phyloP scores from a whole-genome alignment of 1,140 invertebrate species.

The Cyclargus thomasi region DNA sequence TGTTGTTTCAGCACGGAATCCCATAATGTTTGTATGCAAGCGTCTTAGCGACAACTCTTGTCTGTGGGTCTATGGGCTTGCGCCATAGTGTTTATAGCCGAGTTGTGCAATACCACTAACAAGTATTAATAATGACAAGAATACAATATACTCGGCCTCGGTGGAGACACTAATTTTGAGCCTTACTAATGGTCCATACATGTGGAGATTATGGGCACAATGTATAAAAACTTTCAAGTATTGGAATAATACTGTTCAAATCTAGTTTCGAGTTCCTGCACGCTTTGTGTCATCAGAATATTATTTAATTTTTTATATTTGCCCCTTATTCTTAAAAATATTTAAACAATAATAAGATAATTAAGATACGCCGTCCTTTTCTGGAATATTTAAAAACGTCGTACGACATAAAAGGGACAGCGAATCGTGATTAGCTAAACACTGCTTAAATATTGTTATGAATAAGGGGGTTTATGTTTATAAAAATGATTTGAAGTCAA shows the following conservation, averaged over 20 bases:
- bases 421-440: no score
- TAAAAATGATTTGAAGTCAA: no score
- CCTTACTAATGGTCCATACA: conserved; percentile 5
- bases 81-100: conserved; percentile 31
- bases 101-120: conserved; percentile 31
- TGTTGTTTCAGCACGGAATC: not conserved
- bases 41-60: conserved; percentile 8
- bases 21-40: conserved; percentile 11
- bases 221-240: not conserved
- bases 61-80: conserved; percentile 22
- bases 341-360: no score
- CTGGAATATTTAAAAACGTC: no score
- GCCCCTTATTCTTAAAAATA: no score
- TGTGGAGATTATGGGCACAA: not conserved
- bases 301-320: no score
- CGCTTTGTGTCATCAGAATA: not conserved
- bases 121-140: conserved; percentile 33
- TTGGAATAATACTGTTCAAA: not conserved
- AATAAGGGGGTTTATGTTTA: no score
- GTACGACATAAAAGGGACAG: no score
- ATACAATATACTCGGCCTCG: conserved; percentile 16
- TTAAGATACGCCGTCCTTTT: no score
- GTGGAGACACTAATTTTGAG: conserved; percentile 16
- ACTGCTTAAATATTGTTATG: no score
- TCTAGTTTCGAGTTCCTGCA: not conserved